Evolutionary conservation across 2,113 vertebrate genomes (phyloP), one percentile per base, ranked within the genome.

Genomic region (Odocoileus virginianus): DNA sequence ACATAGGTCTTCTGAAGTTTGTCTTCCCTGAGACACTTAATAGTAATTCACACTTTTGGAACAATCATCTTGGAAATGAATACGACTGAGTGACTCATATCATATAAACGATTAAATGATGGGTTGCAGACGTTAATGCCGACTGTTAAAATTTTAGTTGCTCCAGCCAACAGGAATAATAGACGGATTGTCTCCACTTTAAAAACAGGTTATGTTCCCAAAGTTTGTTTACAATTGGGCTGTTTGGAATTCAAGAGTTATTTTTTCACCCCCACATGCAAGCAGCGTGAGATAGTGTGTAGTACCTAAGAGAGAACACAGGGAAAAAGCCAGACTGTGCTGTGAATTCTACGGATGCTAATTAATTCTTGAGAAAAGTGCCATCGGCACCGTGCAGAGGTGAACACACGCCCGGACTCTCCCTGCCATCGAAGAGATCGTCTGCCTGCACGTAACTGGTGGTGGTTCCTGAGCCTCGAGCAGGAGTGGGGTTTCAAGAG

Each of bases 81-180:
- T 91, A 86, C 74, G 90, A 95, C 54, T 91, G 89, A 85, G 76
- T 88, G 91, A 96, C 92, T 96, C 96, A 86, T 40, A 91, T 21
- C 94, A 50, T 81, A 71, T 88, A 91, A 91, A 92, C 52, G 76
- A 97, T 94, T 90, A 94, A 97, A 98, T 92, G 92, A 97, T 4
- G 13, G 95, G 95, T 91, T 96, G 28, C n/a, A 86, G n/a, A n/a
- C 0, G 0, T 71, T 89, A 83, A 95, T 13, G 64, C 57, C 25
- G 0, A 47, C 83, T 78, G 97, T 95, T 94, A 93, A 78, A 55
- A 71, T 95, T 90, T 84, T 93, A 71, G 85, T 33, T n/a, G 19
- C 58, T 92, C 90, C 10, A 76, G 81, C 92, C 94, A 94, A 90
- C 17, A 36, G 89, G 87, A 97, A 52, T 86, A 81, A 96, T 14